Conservation (phyloP, 2,888 invertebrate genomes). For the Trissoscelio sp. region DNA sequence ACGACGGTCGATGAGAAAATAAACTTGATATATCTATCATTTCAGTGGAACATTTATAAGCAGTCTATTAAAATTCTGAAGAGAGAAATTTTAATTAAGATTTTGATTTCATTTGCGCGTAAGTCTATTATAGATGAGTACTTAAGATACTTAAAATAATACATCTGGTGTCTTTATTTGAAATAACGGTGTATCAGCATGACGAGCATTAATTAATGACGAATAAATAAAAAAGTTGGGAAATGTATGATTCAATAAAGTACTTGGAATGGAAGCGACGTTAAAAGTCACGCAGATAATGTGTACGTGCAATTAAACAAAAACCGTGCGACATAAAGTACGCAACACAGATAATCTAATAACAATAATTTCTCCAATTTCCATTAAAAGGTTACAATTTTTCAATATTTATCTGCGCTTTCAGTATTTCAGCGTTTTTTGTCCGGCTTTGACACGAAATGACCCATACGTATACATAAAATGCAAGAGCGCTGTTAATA, state of each 20-base stretch:
- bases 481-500: constrained; percentile 43
- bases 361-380: constrained; percentile 60
- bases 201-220: background rate
- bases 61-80: background rate
- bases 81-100: constrained; percentile 19
- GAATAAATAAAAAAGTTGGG: background rate
- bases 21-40: background rate
- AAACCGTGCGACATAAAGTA: constrained; percentile 44
- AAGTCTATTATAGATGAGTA: background rate
- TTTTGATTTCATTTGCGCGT: constrained; percentile 4
- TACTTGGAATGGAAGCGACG: constrained; percentile 24
- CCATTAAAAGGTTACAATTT: constrained; percentile 64
- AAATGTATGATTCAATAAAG: constrained; percentile 35
- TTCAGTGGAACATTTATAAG: background rate
- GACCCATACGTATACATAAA: constrained; percentile 29
- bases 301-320: constrained; percentile 49
- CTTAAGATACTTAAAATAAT: too few species aligned
- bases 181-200: background rate
- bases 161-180: background rate
- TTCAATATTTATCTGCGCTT: constrained; percentile 50
- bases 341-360: constrained; percentile 53
- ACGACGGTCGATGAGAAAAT: background rate
- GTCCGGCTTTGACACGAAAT: constrained; percentile 37
- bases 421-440: constrained; percentile 26
- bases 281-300: constrained; percentile 43